phyloP scores from a whole-genome alignment of 53 echinoderm and acorn worm genomes.

The Astropecten irregularis region DNA sequence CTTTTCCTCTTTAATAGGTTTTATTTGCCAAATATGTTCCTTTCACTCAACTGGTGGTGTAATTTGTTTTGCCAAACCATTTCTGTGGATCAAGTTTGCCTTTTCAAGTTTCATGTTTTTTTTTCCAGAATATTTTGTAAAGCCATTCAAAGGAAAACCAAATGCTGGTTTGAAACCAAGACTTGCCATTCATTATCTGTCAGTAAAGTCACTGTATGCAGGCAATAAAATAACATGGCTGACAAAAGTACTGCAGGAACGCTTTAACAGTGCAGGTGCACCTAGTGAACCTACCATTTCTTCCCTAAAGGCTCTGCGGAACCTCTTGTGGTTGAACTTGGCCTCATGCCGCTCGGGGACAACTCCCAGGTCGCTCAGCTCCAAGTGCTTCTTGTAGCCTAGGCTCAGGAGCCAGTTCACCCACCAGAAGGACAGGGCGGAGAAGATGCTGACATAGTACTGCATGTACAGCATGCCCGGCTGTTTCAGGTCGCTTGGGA shows the following conservation, averaged over 20 bases:
- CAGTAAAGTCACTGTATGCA: too few relatives aligned
- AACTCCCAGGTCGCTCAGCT: conserved; percentile 78
- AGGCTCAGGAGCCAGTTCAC: conserved; percentile 74
- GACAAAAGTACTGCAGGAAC: neutral
- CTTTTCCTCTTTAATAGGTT: too few relatives aligned
- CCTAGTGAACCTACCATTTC: conserved; percentile 64
- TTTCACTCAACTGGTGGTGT: too few relatives aligned
- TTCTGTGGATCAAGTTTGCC: too few relatives aligned
- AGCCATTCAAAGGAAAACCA: too few relatives aligned
- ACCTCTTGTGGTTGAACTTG: conserved; percentile 59
- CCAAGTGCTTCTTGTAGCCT: conserved; percentile 79
- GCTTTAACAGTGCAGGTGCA: too few relatives aligned
- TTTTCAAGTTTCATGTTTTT: too few relatives aligned
- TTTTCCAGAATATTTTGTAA: too few relatives aligned
- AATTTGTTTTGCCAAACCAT: too few relatives aligned
- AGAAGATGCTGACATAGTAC: conserved; percentile 70
- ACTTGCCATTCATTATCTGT: neutral
- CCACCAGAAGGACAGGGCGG: conserved; percentile 78
- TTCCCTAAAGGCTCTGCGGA: conserved; percentile 65
- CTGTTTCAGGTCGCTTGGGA: conserved; percentile 65
- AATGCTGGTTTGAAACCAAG: neutral
- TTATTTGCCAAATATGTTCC: too few relatives aligned
- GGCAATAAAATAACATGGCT: neutral
- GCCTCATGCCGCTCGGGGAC: conserved; percentile 63
- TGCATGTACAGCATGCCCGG: conserved; percentile 74